A percentile compares a stretch with the other conserved stretches of the same genome.
These are phyloP conservation scores for Pandemis corylana DNA, from an alignment of 2,888 invertebrate species.

Conservation along the genomic window DNA sequence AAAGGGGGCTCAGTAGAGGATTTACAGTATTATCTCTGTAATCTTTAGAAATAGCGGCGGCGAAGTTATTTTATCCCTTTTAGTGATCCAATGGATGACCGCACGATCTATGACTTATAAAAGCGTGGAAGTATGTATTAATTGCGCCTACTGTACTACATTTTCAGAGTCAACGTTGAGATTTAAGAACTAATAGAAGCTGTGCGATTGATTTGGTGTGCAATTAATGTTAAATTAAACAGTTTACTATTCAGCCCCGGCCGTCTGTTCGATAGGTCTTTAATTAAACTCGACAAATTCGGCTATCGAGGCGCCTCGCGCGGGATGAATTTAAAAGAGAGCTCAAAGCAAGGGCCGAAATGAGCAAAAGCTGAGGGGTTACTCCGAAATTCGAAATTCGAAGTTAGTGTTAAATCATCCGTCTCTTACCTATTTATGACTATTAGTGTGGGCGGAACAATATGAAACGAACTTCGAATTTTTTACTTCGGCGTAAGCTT, in stretches of 20 bases:
- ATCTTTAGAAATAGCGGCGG: slow-evolving; percentile 29
- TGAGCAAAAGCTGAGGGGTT: slow-evolving; percentile 48
- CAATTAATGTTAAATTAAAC: slow-evolving; percentile 46
- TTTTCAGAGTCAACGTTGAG: not conserved
- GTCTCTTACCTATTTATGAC: no score
- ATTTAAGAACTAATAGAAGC: slow-evolving; percentile 10
- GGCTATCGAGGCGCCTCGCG: slow-evolving; percentile 45
- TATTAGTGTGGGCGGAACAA: no score
- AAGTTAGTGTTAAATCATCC: no score
- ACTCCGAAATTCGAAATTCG: no score
- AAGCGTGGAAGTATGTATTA: not conserved
- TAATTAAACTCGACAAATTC: slow-evolving; percentile 55
- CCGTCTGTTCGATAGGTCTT: slow-evolving; percentile 46
- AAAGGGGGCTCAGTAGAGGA: slow-evolving; percentile 40
- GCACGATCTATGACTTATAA: not conserved
- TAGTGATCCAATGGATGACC: slow-evolving; percentile 13
- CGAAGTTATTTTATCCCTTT: slow-evolving; percentile 8
- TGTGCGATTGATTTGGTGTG: slow-evolving; percentile 40
- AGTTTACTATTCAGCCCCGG: slow-evolving; percentile 44
- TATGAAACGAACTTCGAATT: no score
- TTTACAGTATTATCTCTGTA: slow-evolving; percentile 31
- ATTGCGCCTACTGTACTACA: not conserved
- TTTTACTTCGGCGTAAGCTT: no score
- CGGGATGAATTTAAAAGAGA: slow-evolving; percentile 50
- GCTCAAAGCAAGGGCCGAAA: slow-evolving; percentile 49